Conservation (phyloP, 2,113 vertebrate genomes). For the Oryzias melastigma region DNA sequence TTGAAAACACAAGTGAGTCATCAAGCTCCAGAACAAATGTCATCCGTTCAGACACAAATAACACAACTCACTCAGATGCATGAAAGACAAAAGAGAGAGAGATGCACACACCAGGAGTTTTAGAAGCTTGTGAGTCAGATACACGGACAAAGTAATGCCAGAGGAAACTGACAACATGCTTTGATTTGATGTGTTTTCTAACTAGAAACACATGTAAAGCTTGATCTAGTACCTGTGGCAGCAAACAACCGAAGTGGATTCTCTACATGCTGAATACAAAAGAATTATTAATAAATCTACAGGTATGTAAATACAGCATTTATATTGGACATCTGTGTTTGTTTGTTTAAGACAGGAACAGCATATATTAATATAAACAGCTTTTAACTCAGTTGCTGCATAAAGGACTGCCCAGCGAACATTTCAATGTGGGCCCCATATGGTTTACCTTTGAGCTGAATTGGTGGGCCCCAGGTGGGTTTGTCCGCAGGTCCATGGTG, state of each 20-base stretch:
- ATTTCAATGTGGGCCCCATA: no score
- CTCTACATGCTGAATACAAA: not conserved
- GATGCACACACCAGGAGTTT: not conserved
- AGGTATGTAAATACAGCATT: slow-evolving; percentile 6
- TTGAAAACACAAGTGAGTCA: slow-evolving; percentile 16
- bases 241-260: not conserved
- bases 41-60: slow-evolving; percentile 7
- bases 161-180: slow-evolving; percentile 8
- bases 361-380: no score
- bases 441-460: no score
- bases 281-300: not conserved
- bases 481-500: no score
- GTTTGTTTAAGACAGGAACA: no score
- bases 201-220: not conserved
- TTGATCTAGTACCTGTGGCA: slow-evolving; percentile 1
- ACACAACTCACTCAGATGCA: slow-evolving; percentile 8
- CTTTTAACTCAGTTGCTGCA: no score
- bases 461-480: no score
- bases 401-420: no score
- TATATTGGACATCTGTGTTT: slow-evolving; percentile 7
- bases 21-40: slow-evolving; percentile 6
- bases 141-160: not conserved
- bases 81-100: slow-evolving; percentile 8
- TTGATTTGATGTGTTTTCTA: slow-evolving; percentile 10
- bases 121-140: not conserved